These are phyloP conservation scores for Thamnophis elegans DNA, from an alignment of 2,797 vertebrate species.

Conservation along the genomic window DNA sequence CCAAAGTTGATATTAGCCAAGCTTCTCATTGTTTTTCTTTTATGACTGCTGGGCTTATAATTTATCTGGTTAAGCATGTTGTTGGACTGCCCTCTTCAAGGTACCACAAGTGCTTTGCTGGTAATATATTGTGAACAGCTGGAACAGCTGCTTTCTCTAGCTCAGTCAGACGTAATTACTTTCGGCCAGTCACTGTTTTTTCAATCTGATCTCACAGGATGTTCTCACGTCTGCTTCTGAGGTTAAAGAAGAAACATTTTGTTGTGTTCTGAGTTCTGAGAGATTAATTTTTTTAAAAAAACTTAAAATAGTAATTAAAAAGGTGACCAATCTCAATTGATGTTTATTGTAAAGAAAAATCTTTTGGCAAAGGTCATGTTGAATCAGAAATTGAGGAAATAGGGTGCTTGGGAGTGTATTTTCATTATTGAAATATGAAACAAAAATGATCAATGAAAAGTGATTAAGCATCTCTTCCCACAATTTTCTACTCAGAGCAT, in stretches of 20 bases:
- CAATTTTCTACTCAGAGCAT: background rate
- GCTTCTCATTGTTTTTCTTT: background rate
- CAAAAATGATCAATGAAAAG: background rate
- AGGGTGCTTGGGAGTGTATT: background rate
- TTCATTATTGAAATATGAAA: background rate
- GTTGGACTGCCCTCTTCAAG: conserved; percentile 42
- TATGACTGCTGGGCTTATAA: background rate
- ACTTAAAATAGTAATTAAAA: background rate
- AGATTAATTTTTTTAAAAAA: background rate
- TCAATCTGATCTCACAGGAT: background rate
- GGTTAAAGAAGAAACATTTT: background rate
- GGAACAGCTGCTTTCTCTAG: background rate
- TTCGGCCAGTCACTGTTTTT: background rate
- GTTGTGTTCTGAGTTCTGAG: background rate
- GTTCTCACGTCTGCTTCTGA: background rate
- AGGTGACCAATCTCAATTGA: background rate
- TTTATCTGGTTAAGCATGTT: background rate
- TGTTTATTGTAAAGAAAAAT: background rate
- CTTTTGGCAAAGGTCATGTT: background rate
- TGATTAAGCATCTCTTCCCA: background rate
- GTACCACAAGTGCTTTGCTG: conserved; percentile 48
- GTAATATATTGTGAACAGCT: background rate
- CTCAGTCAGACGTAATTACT: background rate
- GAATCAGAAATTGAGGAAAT: background rate
- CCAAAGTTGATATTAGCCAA: background rate